phyloP scores from a whole-genome alignment of 2,888 invertebrate species.

The Autographa gamma region DNA sequence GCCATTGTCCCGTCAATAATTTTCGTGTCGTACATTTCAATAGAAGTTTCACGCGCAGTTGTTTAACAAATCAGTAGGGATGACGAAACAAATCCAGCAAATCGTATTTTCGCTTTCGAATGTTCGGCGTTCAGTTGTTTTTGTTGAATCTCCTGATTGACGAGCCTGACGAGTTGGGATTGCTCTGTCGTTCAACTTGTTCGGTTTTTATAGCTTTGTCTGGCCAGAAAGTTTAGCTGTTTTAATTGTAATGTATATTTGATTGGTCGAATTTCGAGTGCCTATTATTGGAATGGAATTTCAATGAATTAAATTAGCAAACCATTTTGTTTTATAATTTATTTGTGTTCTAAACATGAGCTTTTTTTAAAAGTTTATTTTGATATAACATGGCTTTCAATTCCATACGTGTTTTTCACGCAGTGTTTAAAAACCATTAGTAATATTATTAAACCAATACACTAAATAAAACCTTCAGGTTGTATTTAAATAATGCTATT shows the following conservation, averaged over 20 bases:
- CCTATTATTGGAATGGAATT: conserved; percentile 1
- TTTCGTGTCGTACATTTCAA: conserved; percentile 47
- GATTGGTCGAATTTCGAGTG: conserved; percentile 23
- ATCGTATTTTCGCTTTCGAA: conserved; percentile 58
- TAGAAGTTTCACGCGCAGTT: conserved; percentile 46
- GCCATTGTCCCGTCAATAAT: conserved; percentile 1
- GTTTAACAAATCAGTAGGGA: conserved; percentile 66
- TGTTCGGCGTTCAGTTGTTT: conserved; percentile 58
- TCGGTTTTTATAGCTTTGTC: conserved; percentile 53
- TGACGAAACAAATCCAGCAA: conserved; percentile 66
- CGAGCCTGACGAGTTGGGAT: conserved; percentile 62
- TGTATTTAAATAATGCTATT: background rate
- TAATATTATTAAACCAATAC: too few relatives aligned
- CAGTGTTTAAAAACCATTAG: too few relatives aligned
- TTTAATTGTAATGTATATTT: conserved; percentile 52
- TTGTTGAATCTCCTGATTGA: conserved; percentile 65
- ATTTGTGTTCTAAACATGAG: background rate
- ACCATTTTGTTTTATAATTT: background rate
- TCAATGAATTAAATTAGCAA: background rate
- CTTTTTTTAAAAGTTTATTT: too few relatives aligned
- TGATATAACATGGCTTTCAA: too few relatives aligned
- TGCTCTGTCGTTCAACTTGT: conserved; percentile 60
- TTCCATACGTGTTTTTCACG: too few relatives aligned
- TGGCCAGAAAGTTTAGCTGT: conserved; percentile 41
- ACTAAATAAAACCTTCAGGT: background rate